These are phyloP conservation scores for Thalassophryne amazonica DNA, from an alignment of 2,797 vertebrate genomes.

Conservation along the genomic window DNA sequence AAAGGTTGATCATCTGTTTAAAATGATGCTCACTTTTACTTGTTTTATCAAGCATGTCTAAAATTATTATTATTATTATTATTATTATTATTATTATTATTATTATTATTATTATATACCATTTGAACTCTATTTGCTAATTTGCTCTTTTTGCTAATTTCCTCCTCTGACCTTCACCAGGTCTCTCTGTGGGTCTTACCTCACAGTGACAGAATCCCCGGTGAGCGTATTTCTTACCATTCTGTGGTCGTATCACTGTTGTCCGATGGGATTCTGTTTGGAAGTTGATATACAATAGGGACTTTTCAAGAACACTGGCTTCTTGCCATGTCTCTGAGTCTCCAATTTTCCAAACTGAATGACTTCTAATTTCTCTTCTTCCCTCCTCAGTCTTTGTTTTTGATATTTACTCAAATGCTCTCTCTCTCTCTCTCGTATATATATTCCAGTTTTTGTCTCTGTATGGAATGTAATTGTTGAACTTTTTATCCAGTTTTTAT, in stretches of 20 bases:
- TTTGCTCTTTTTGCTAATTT: slow-evolving; percentile 1
- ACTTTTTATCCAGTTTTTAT: too few species aligned
- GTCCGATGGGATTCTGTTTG: slow-evolving; percentile 67
- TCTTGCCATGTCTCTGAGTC: slow-evolving; percentile 53
- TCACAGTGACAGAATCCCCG: slow-evolving; percentile 43
- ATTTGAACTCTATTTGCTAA: background rate
- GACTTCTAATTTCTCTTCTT: slow-evolving; percentile 13
- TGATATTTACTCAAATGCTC: too few species aligned
- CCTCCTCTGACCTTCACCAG: slow-evolving; percentile 57
- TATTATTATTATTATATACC: too few species aligned
- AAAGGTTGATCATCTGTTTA: too few species aligned
- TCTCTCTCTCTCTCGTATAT: too few species aligned
- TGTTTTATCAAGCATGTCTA: too few species aligned
- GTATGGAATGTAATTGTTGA: too few species aligned
- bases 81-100: too few species aligned
- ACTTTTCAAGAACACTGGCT: slow-evolving; percentile 63
- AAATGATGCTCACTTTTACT: too few species aligned
- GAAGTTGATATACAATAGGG: slow-evolving; percentile 69
- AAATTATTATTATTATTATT: too few species aligned
- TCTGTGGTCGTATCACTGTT: slow-evolving; percentile 65
- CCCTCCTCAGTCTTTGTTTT: slow-evolving; percentile 2
- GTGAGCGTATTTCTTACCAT: slow-evolving; percentile 67
- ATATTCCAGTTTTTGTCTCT: too few species aligned
- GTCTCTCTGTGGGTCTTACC: slow-evolving; percentile 49
- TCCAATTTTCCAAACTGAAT: slow-evolving; percentile 28